Evolutionary conservation across 2,888 invertebrate species (phyloP).

Genomic region (Spicauda simplicius): DNA sequence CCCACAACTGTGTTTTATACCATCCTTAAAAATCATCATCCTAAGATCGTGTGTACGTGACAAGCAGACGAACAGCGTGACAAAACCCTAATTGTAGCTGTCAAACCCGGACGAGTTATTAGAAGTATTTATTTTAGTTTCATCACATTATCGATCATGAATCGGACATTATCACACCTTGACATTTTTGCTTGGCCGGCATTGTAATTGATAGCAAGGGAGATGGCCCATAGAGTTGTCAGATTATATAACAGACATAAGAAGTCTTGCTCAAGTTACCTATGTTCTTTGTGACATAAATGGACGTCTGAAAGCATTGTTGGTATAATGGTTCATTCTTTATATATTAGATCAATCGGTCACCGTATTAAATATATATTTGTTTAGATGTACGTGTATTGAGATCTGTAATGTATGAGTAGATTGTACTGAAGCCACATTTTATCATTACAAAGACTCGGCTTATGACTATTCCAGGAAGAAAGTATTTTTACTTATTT

Average conservation of each 20-base stretch:
- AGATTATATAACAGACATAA: slow-evolving; percentile 10
- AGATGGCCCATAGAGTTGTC: slow-evolving; percentile 8
- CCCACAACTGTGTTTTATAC: slow-evolving; percentile 71
- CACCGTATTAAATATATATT: too few species aligned
- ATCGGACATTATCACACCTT: slow-evolving; percentile 55
- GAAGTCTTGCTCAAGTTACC: slow-evolving; percentile 5
- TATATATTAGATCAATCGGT: too few species aligned
- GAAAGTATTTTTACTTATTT: too few species aligned
- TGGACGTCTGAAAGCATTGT: not conserved
- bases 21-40: slow-evolving; percentile 61
- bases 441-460: too few species aligned
- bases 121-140: slow-evolving; percentile 57
- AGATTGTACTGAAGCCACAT: too few species aligned
- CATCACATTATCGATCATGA: slow-evolving; percentile 47
- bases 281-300: not conserved
- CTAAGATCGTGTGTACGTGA: slow-evolving; percentile 61
- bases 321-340: not conserved
- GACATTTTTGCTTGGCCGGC: slow-evolving; percentile 50
- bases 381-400: too few species aligned
- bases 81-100: slow-evolving; percentile 74
- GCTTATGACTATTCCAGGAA: too few species aligned
- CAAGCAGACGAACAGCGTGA: slow-evolving; percentile 67
- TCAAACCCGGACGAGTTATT: slow-evolving; percentile 64
- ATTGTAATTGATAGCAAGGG: slow-evolving; percentile 22
- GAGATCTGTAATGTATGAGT: too few species aligned